phyloP scores from a whole-genome alignment of 2,888 invertebrate genomes.

The Microctonus hyperodae region DNA sequence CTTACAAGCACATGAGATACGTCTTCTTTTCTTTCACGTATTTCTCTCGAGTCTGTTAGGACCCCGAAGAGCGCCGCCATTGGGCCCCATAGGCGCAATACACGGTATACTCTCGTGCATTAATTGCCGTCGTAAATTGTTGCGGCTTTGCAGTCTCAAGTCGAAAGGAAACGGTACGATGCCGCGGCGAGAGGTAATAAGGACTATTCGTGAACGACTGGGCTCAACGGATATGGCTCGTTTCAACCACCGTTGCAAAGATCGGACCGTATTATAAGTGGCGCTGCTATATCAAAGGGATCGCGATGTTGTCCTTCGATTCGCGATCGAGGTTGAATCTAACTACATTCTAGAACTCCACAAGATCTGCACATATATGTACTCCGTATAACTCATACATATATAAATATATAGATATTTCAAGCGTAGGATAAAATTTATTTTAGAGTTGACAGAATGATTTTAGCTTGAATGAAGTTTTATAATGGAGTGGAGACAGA shows the following conservation, averaged over 20 bases:
- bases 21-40: slow-evolving; percentile 29
- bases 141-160: slow-evolving; percentile 53
- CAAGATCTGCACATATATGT: neutral
- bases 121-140: slow-evolving; percentile 64
- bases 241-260: slow-evolving; percentile 12
- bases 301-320: slow-evolving; percentile 23
- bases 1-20: slow-evolving; percentile 16
- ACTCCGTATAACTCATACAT: neutral
- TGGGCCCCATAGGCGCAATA: slow-evolving; percentile 39
- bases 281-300: slow-evolving; percentile 17
- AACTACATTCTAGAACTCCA: slow-evolving; percentile 14
- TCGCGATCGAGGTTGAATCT: slow-evolving; percentile 25
- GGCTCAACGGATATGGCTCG: slow-evolving; percentile 7
- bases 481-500: neutral
- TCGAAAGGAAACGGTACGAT: slow-evolving; percentile 38
- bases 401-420: neutral
- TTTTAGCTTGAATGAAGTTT: neutral
- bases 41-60: slow-evolving; percentile 29
- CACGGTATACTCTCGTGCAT: slow-evolving; percentile 61
- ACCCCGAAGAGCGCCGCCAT: slow-evolving; percentile 28
- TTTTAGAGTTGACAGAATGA: neutral
- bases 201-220: slow-evolving; percentile 14
- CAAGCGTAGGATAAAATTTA: neutral
- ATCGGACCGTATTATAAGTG: slow-evolving; percentile 9
- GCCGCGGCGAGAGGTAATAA: slow-evolving; percentile 21